phyloP scores from a whole-genome alignment of 2,113 vertebrate genomes.

The Entosphenus tridentatus region DNA sequence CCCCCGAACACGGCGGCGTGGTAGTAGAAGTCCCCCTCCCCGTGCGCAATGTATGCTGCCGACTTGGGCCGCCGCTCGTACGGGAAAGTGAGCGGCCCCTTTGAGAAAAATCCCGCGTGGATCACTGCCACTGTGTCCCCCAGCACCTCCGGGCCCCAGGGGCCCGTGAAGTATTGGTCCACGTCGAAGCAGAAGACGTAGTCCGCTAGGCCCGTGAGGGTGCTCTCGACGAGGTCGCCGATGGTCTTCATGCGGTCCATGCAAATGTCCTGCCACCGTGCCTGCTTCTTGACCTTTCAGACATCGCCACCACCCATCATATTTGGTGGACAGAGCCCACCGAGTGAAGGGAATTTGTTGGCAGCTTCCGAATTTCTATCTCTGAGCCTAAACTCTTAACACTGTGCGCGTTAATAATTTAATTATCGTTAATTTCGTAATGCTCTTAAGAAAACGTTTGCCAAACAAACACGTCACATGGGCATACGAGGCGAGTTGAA shows the following conservation, averaged over 20 bases:
- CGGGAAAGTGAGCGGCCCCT: conserved; percentile 16
- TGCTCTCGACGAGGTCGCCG: conserved; percentile 15
- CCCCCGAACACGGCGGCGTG: conserved; percentile 39
- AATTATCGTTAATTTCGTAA: too few species aligned
- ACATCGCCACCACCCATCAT: too few species aligned
- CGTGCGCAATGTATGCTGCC: conserved; percentile 15
- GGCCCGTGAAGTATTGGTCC: conserved; percentile 24
- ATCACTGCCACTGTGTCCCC: conserved; percentile 29
- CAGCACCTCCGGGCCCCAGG: conserved; percentile 31
- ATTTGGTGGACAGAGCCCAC: too few species aligned
- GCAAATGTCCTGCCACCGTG: conserved; percentile 36
- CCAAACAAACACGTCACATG: too few species aligned
- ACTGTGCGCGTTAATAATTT: too few species aligned
- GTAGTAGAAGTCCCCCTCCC: conserved; percentile 31
- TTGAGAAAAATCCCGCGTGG: conserved; percentile 27
- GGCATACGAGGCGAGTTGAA: too few species aligned
- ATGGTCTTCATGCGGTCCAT: conserved; percentile 34
- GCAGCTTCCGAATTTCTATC: too few species aligned
- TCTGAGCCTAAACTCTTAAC: too few species aligned
- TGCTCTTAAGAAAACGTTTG: too few species aligned
- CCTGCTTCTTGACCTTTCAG: conserved; percentile 13
- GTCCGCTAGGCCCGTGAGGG: conserved; percentile 17
- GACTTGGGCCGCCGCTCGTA: conserved; percentile 27
- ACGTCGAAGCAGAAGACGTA: conserved; percentile 34
- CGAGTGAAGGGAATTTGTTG: too few species aligned